Percentiles rank a stretch among this genome's conserved stretches.
Evolutionary conservation across 2,113 vertebrate genomes (phyloP).

Genomic region (Indri indri): DNA sequence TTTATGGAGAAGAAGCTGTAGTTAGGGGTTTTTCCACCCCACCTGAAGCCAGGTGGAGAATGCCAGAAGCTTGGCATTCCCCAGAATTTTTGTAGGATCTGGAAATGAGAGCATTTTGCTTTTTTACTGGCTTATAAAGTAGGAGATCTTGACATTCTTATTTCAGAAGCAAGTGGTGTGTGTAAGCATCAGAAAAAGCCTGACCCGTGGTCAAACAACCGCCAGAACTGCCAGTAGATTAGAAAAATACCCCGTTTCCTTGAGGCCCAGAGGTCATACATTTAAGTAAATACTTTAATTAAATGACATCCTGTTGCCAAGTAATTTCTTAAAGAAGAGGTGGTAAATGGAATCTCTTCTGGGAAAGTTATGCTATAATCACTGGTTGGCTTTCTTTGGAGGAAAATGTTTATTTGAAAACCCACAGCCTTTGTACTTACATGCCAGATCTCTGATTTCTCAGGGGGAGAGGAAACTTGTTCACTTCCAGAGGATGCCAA

Average conservation of each 20-base stretch:
- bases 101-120: neutral
- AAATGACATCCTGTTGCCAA: slow-evolving; percentile 60
- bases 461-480: neutral
- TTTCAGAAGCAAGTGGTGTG: neutral
- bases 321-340: slow-evolving; percentile 48
- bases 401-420: slow-evolving; percentile 45
- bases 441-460: neutral
- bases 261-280: neutral
- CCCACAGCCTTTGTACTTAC: neutral
- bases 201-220: neutral
- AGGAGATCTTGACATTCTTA: neutral
- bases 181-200: neutral
- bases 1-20: neutral
- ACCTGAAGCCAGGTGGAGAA: neutral
- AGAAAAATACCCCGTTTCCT: slow-evolving; percentile 14
- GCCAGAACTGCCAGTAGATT: neutral
- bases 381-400: neutral
- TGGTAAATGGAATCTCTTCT: slow-evolving; percentile 42
- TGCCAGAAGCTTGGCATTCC: neutral
- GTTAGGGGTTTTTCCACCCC: neutral
- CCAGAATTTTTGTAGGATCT: neutral
- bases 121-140: neutral
- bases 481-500: neutral
- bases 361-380: slow-evolving; percentile 12
- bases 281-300: slow-evolving; percentile 70